Conservation (phyloP, 2,113 vertebrate species). For the Trichechus manatus region DNA sequence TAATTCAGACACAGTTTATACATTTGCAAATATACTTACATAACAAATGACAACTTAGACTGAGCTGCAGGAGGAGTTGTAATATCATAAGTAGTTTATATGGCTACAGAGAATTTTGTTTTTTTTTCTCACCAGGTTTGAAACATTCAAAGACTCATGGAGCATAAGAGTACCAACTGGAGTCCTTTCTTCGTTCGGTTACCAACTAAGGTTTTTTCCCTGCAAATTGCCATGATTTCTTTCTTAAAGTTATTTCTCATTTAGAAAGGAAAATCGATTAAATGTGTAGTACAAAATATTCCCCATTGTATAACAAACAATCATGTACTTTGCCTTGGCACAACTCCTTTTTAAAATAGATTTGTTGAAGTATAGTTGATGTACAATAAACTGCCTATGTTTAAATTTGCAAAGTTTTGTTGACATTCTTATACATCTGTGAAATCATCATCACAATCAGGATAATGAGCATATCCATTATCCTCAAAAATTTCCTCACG, state of each 20-base stretch:
- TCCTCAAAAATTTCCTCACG: background rate
- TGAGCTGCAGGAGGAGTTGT: background rate
- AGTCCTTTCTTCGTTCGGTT: background rate
- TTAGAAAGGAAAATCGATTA: background rate
- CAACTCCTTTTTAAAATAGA: background rate
- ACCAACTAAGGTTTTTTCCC: background rate
- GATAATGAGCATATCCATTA: background rate
- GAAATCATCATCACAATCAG: background rate
- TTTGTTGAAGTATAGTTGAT: background rate
- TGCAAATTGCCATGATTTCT: background rate
- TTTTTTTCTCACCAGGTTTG: background rate
- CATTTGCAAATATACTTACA: slow-evolving; percentile 20
- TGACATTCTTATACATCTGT: background rate
- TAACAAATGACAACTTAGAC: slow-evolving; percentile 30
- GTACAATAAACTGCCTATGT: background rate
- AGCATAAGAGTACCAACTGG: background rate
- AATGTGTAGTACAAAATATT: background rate
- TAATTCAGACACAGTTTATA: slow-evolving; percentile 27
- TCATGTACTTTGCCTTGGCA: background rate
- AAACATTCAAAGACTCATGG: background rate
- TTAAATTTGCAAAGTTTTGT: slow-evolving; percentile 2
- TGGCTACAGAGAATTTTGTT: background rate
- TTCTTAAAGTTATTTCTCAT: slow-evolving; percentile 33
- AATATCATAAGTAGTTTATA: background rate
- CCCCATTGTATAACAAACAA: slow-evolving; percentile 12